phyloP scores from a whole-genome alignment of 64 coral and sea anemone species.

The Acropora yongei region DNA sequence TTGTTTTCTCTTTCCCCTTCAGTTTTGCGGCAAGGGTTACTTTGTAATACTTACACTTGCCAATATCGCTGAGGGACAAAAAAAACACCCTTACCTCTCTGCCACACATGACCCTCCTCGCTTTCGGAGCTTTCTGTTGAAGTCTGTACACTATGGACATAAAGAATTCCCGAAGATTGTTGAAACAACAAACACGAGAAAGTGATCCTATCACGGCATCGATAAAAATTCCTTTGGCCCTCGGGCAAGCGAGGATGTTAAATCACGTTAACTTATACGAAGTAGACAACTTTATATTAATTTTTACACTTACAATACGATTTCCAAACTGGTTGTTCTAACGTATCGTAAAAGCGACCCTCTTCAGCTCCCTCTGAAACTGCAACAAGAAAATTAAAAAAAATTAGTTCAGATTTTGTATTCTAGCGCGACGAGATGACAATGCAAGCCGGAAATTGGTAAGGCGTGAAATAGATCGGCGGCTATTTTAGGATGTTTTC shows the following conservation, averaged over 20 bases:
- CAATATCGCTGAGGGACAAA: not conserved
- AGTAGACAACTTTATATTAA: not conserved
- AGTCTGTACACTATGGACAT: slow-evolving; percentile 75
- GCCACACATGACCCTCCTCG: slow-evolving; percentile 67
- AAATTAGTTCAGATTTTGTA: not conserved
- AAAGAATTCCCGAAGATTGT: not conserved
- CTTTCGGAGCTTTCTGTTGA: slow-evolving; percentile 90
- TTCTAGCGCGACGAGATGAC: not conserved
- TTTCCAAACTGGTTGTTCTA: slow-evolving; percentile 63
- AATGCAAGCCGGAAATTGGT: not conserved
- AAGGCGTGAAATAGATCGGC: too few species aligned
- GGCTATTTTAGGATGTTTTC: too few species aligned
- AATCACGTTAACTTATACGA: too few species aligned
- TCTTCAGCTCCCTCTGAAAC: slow-evolving; percentile 33
- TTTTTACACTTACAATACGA: slow-evolving; percentile 62
- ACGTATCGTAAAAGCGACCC: slow-evolving; percentile 65
- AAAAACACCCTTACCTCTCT: slow-evolving; percentile 64
- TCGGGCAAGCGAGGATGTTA: not conserved
- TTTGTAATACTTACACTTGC: not conserved
- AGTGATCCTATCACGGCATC: not conserved
- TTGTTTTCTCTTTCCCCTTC: not conserved
- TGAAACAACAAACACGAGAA: not conserved
- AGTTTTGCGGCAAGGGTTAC: not conserved
- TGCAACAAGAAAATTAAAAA: not conserved
- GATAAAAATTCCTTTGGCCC: not conserved